A percentile compares a stretch with the other conserved stretches of the same genome.
These are phyloP conservation scores for Perca schrenkii DNA, from an alignment of 2,113 vertebrate species.

Conservation along the genomic window DNA sequence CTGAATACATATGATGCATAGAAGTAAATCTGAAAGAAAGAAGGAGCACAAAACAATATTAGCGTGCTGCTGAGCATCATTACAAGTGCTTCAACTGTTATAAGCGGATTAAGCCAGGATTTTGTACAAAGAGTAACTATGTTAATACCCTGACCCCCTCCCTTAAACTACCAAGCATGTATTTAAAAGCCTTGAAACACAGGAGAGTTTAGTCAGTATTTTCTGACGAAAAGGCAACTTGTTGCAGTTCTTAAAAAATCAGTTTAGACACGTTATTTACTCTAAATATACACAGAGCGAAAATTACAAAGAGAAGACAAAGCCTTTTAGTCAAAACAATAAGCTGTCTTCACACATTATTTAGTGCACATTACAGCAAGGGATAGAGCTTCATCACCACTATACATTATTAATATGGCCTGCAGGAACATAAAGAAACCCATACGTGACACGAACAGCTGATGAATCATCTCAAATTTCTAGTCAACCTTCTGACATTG, in stretches of 20 bases:
- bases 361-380: background rate
- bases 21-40: conserved; percentile 88
- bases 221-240: conserved; percentile 16
- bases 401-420: conserved; percentile 61
- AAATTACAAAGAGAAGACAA: background rate
- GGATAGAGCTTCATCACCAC: background rate
- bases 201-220: conserved; percentile 16
- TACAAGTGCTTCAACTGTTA: conserved; percentile 15
- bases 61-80: conserved; percentile 25
- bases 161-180: conserved; percentile 41
- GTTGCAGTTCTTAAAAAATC: conserved; percentile 12
- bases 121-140: conserved; percentile 53
- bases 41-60: conserved; percentile 20
- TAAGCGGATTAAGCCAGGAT: conserved; percentile 67
- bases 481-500: conserved; percentile 23
- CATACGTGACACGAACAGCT: conserved; percentile 7
- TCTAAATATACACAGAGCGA: background rate
- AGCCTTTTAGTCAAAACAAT: background rate
- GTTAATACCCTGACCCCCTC: conserved; percentile 51
- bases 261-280: background rate
- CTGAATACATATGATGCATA: conserved; percentile 90
- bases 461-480: conserved; percentile 65
- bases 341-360: background rate
- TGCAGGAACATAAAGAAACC: conserved; percentile 23
- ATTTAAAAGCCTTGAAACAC: conserved; percentile 36